These are phyloP conservation scores for Epinotia demarniana DNA, from an alignment of 2,888 invertebrate genomes.

Conservation along the genomic window DNA sequence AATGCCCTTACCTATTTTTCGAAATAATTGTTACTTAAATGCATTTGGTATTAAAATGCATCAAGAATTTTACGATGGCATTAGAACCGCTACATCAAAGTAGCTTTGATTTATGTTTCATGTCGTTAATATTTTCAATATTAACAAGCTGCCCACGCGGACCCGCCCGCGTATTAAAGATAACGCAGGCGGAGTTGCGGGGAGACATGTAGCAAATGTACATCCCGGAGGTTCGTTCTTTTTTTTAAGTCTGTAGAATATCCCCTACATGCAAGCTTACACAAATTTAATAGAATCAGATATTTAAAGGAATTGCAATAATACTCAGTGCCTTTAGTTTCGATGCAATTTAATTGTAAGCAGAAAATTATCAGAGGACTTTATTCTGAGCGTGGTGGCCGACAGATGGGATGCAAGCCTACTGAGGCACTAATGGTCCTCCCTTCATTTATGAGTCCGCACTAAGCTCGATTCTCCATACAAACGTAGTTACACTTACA, in stretches of 20 bases:
- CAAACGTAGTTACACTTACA: too few relatives aligned
- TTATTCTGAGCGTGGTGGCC: too few relatives aligned
- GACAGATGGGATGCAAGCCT: too few relatives aligned
- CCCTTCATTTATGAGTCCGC: too few relatives aligned
- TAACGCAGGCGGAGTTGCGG: too few relatives aligned
- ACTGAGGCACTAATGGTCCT: too few relatives aligned
- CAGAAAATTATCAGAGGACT: neutral
- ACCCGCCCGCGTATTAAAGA: too few relatives aligned
- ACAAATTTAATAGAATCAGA: constrained; percentile 2
- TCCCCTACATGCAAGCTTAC: neutral
- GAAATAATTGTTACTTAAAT: neutral
- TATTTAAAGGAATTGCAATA: neutral
- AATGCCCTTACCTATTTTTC: too few relatives aligned
- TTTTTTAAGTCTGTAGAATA: too few relatives aligned
- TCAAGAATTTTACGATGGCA: neutral
- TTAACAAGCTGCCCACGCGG: neutral
- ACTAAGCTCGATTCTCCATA: too few relatives aligned
- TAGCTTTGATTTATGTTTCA: neutral
- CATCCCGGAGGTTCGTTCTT: too few relatives aligned
- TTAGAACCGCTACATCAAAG: neutral
- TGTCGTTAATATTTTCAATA: neutral
- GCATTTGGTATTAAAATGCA: neutral
- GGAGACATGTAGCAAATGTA: too few relatives aligned
- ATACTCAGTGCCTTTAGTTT: neutral
- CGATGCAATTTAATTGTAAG: neutral